Percentiles rank a stretch among this genome's conserved stretches.
Conservation (phyloP, 64 coral and sea anemone species). For the Stylophora pistillata region DNA sequence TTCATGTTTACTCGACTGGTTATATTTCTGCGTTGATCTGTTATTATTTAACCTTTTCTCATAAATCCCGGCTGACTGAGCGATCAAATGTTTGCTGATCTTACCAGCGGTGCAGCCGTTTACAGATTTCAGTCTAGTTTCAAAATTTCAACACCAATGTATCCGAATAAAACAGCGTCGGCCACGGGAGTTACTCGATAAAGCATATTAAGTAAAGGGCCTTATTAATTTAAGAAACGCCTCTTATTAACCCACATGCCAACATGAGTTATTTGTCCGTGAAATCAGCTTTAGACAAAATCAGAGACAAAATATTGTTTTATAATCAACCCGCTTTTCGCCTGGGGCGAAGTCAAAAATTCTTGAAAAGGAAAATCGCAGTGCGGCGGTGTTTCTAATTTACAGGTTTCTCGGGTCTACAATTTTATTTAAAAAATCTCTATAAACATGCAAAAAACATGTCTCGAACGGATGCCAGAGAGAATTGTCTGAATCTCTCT, state of each 20-base stretch:
- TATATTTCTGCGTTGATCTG: not conserved
- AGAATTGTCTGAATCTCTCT: slow-evolving; percentile 37
- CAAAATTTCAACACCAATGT: not conserved
- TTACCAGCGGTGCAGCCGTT: not conserved
- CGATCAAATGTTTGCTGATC: not conserved
- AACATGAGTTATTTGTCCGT: slow-evolving; percentile 9
- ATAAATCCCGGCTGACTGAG: not conserved
- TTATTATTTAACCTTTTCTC: slow-evolving; percentile 8
- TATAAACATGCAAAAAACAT: not conserved
- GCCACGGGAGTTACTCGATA: not conserved
- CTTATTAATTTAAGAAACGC: not conserved
- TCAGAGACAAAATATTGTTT: slow-evolving; percentile 20
- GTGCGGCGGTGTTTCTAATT: not conserved
- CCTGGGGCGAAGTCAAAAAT: slow-evolving; percentile 18
- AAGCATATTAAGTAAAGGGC: not conserved
- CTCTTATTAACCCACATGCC: not conserved
- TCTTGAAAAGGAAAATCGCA: slow-evolving; percentile 10
- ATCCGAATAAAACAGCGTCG: not conserved
- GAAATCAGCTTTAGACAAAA: slow-evolving; percentile 37
- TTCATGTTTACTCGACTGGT: slow-evolving; percentile 14
- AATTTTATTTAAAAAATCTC: not conserved
- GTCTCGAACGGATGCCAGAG: slow-evolving; percentile 36
- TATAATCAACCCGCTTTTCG: not conserved
- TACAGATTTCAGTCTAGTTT: not conserved
- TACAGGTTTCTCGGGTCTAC: not conserved